These are phyloP conservation scores for Chaitophorus viminalis DNA, from an alignment of 2,888 invertebrate species.

Conservation along the genomic window DNA sequence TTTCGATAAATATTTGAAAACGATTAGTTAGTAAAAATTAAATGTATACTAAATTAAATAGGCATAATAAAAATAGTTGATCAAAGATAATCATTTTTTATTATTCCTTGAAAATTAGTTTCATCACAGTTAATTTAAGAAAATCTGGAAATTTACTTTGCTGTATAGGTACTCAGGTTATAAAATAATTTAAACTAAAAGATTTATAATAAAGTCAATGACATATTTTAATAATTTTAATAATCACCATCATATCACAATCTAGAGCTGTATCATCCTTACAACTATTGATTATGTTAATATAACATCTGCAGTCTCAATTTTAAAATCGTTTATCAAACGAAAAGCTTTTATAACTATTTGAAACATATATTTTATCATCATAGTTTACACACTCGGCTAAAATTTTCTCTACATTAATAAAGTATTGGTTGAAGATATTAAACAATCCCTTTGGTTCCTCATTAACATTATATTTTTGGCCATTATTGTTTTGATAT, in stretches of 20 bases:
- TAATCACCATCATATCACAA: not conserved
- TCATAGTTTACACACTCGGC: not conserved
- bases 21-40: too few relatives aligned
- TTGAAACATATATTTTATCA: not conserved
- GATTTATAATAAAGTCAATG: not conserved
- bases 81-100: too few relatives aligned
- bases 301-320: not conserved
- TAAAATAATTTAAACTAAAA: not conserved
- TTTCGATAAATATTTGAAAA: too few relatives aligned
- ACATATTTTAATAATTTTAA: conserved; percentile 19
- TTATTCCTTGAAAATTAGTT: conserved; percentile 3
- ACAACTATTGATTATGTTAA: not conserved
- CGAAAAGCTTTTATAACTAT: not conserved
- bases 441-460: not conserved
- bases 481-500: not conserved
- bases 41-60: too few relatives aligned
- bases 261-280: not conserved
- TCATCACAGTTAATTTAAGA: not conserved
- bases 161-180: conserved; percentile 13
- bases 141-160: not conserved
- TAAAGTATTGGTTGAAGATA: conserved; percentile 16
- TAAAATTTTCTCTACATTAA: not conserved
- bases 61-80: too few relatives aligned
- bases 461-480: not conserved
- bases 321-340: not conserved